phyloP scores from a whole-genome alignment of 2,888 invertebrate genomes.

The Osedax frankpressi region DNA sequence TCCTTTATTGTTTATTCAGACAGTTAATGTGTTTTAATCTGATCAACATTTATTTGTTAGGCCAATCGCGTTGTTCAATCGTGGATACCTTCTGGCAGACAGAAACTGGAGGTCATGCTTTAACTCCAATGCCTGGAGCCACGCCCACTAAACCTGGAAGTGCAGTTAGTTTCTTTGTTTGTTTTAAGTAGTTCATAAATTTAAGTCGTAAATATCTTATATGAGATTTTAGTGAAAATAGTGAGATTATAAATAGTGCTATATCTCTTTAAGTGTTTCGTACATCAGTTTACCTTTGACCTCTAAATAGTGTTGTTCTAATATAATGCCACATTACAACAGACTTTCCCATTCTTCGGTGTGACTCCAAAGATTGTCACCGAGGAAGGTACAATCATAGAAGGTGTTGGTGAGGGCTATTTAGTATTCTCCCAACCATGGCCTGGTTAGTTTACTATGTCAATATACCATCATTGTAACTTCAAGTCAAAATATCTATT shows the following conservation, averaged over 20 bases:
- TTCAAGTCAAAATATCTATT: too few relatives aligned
- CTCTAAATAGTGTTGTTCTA: too few relatives aligned
- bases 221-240: too few relatives aligned
- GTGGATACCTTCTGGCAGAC: constrained; percentile 99
- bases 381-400: constrained; percentile 63
- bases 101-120: constrained; percentile 89
- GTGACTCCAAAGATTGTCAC: constrained; percentile 75
- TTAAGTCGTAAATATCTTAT: too few relatives aligned
- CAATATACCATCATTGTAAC: background rate
- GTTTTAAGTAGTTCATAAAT: too few relatives aligned
- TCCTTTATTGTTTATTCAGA: too few relatives aligned
- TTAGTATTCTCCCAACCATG: constrained; percentile 50
- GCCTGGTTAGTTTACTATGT: background rate
- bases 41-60: too few relatives aligned
- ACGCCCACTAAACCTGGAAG: constrained; percentile 95
- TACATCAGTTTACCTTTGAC: too few relatives aligned
- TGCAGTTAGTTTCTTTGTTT: constrained; percentile 81
- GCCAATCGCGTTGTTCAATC: constrained; percentile 57
- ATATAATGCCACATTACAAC: constrained; percentile 34
- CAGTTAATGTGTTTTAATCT: too few relatives aligned
- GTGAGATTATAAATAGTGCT: too few relatives aligned
- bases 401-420: constrained; percentile 83
- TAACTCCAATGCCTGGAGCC: constrained; percentile 87
- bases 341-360: constrained; percentile 94
- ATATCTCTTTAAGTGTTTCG: too few relatives aligned